phyloP scores from a whole-genome alignment of 2,113 vertebrate genomes.

The Elephas maximus region DNA sequence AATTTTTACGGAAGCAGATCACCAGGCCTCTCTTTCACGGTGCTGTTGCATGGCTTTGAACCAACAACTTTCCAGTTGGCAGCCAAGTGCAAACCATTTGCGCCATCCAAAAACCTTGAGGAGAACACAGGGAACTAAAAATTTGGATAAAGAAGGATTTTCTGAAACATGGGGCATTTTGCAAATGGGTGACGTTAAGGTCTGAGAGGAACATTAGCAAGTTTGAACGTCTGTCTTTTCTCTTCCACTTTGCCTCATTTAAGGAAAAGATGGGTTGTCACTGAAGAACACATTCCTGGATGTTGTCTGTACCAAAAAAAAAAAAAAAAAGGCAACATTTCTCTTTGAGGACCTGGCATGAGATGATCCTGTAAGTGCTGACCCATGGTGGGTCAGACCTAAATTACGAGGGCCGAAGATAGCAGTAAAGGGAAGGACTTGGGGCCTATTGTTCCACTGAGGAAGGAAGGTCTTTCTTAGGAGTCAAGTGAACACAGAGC shows the following conservation, averaged over 20 bases:
- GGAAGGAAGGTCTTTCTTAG: not conserved
- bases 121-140: not conserved
- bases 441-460: not conserved
- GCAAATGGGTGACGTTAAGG: not conserved
- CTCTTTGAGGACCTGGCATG: conserved; percentile 40
- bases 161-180: not conserved
- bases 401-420: not conserved
- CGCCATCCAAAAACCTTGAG: not conserved
- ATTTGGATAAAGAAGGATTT: not conserved
- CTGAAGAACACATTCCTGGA: not conserved
- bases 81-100: not conserved
- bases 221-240: not conserved
- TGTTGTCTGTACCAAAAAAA: not conserved
- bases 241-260: conserved; percentile 9
- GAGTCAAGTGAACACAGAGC: not conserved
- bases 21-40: not conserved
- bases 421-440: not conserved
- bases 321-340: not conserved
- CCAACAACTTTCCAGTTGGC: not conserved
- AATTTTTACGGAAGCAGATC: not conserved
- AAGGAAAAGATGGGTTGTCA: conserved; percentile 27
- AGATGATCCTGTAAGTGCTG: not conserved
- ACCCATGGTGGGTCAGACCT: not conserved
- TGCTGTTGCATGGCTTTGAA: not conserved
- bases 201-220: not conserved